Evolutionary conservation across 2,888 invertebrate genomes (phyloP).

Genomic region (Diarsia dahlii): DNA sequence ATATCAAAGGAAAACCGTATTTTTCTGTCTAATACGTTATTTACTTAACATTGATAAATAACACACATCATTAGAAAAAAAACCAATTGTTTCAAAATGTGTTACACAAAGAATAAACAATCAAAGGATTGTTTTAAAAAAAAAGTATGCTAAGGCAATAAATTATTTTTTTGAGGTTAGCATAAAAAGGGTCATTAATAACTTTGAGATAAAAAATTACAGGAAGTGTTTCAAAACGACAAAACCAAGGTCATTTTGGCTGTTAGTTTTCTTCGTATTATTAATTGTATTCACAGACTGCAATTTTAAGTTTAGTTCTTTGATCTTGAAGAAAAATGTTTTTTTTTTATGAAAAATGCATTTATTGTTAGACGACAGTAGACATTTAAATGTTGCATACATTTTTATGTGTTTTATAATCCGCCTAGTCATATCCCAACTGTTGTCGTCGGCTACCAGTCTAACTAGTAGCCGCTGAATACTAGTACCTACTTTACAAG

Average conservation of each 20-base stretch:
- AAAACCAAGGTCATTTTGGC: slow-evolving; percentile 28
- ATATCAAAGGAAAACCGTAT: slow-evolving; percentile 3
- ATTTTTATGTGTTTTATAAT: no score
- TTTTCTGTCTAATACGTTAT: background rate
- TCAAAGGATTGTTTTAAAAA: background rate
- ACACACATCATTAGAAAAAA: slow-evolving; percentile 9
- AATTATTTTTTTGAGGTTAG: slow-evolving; percentile 41
- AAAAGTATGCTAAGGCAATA: slow-evolving; percentile 17
- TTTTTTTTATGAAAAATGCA: background rate
- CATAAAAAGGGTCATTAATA: slow-evolving; percentile 38
- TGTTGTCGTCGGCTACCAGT: no score
- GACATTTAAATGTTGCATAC: no score
- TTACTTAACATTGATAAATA: slow-evolving; percentile 5
- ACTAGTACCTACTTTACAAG: no score
- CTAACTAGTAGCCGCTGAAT: no score
- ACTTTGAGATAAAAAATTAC: slow-evolving; percentile 19
- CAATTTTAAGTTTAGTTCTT: background rate
- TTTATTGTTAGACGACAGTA: background rate
- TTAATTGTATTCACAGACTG: background rate
- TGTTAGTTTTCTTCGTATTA: background rate
- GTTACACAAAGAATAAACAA: background rate
- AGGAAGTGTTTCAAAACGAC: slow-evolving; percentile 38
- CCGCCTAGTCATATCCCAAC: no score
- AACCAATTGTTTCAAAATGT: slow-evolving; percentile 10
- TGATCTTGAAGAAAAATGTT: background rate